Evolutionary conservation across 2,797 vertebrate species (phyloP), one percentile per base, ranked within the genome.

Genomic region (Ataeniobius toweri): DNA sequence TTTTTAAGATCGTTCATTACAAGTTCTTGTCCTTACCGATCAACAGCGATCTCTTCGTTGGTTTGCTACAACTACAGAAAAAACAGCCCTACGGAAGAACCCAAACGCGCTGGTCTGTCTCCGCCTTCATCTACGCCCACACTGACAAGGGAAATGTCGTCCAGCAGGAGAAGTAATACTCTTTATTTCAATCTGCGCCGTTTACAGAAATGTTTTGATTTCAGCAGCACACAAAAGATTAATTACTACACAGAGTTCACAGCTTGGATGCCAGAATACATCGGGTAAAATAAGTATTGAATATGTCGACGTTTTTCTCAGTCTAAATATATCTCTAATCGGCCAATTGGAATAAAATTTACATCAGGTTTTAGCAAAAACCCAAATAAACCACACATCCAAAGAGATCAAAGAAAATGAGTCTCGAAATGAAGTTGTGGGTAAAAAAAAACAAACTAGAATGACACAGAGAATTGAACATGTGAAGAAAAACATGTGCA

Each of bases 121-220:
- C 75, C 80, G 89, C 78, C 84, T 78, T 7, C 24, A 48, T 22
- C n/a, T 0, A 18, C 86, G 81, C 88, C 80, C 80, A 63, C 31
- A 5, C 18, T 8, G 39, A 2, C 65, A 81, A 74, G 93, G 93
- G 93, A 92, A 86, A 87, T 92, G 92, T 89, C 92, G 94, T 94
- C 85, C 80, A 44, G 3, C 10, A 6, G 3, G 28, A 4, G 20
- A 41, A 41, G 31, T 9, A 36, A 10, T 6, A 0, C 2, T 12
- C n/a, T 74, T 72, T 55, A 13, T 73, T 84, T 31, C 31, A 26
- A n/a, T 2, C 28, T 13, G 53, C 5, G 14, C 44, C 9, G 3
- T 20, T 56, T 16, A 48, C 28, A 61, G 31, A 41, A 31, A 5
- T 55, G 14, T 26, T 7, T 67, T 39, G 3, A 63, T 18, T 50